Evolutionary conservation across 2,113 vertebrate species (phyloP), one percentile per base, ranked within the genome.

Genomic region (Salvelinus sp.): DNA sequence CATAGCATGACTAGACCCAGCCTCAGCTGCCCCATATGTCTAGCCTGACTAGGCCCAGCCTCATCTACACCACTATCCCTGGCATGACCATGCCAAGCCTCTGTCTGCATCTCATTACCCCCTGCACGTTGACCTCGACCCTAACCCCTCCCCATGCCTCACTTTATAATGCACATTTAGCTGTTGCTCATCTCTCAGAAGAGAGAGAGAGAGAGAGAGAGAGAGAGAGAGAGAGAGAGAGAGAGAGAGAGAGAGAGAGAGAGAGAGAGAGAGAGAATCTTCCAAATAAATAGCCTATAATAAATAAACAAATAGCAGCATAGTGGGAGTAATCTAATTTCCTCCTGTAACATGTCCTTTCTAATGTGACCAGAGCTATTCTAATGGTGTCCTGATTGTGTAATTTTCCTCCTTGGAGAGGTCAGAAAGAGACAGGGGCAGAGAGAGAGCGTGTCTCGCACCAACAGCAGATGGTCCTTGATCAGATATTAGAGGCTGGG

Each of bases 381-480:
- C 83, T 91, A 92, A 88, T 72, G 74, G 90, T 77, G 23, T 10
- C 48, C 84, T 93, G 82, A 89, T 79, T 82, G 91, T 85, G 91
- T 89, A 85, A 92, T 90, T 86, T 93, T 87, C 91, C 92, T 85
- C 80, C 82, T 91, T 89, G 89, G 90, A 90, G 88, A 88, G 88
- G 91, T 91, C 91, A 86, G 81, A 57, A 85, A 79, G 74, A 82
- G 77, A 81, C 78, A 77, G 77, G 78, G 70, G 78, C 68, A 20
- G 25, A 33, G 28, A 67, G 23, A 27, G 10, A 20, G 13, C 2
- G 12, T 68, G 76, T 83, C 88, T 85, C 78, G 87, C 62, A 74
- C 84, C 82, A 64, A 63, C 90, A 92, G 87, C 93, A 94, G 93
- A 93, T 93, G 92, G 93, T 82, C 90, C 84, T 90, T 93, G 92